Evolutionary conservation across 2,113 vertebrate genomes (phyloP).

Genomic region (Brachypodius melanocephalos): DNA sequence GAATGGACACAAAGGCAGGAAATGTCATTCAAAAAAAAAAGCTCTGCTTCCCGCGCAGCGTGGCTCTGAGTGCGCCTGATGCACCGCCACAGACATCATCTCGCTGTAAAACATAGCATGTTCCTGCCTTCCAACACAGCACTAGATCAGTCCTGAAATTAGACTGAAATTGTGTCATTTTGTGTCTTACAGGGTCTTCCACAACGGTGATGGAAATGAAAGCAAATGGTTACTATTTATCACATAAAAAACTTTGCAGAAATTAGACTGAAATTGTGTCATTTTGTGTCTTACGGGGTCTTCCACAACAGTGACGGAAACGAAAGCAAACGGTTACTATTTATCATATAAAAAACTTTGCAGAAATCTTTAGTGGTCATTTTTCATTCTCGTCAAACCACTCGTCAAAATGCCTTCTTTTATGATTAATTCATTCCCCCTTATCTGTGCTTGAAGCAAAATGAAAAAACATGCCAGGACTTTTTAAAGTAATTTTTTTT

Average conservation of each 20-base stretch:
- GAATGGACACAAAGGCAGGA: neutral
- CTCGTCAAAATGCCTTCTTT: slow-evolving; percentile 19
- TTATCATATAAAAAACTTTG: neutral
- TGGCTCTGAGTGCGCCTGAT: neutral
- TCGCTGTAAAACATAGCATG: neutral
- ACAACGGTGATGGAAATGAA: neutral
- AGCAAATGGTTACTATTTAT: neutral
- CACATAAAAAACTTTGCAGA: neutral
- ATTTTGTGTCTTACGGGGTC: too few relatives aligned
- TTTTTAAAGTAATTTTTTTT: neutral
- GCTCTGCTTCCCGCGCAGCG: neutral
- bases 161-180: neutral
- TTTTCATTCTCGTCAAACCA: neutral
- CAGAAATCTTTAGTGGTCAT: neutral
- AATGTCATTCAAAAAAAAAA: neutral
- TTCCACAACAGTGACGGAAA: neutral
- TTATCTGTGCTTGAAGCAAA: neutral
- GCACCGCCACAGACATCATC: neutral
- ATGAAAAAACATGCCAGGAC: neutral
- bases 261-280: too few relatives aligned
- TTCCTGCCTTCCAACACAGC: neutral
- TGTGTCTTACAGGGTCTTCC: neutral
- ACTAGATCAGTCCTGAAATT: slow-evolving; percentile 10
- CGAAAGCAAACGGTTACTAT: neutral
- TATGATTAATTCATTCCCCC: neutral